phyloP scores from a whole-genome alignment of 2,888 invertebrate species.

The Pycnomerus fuliginosus region DNA sequence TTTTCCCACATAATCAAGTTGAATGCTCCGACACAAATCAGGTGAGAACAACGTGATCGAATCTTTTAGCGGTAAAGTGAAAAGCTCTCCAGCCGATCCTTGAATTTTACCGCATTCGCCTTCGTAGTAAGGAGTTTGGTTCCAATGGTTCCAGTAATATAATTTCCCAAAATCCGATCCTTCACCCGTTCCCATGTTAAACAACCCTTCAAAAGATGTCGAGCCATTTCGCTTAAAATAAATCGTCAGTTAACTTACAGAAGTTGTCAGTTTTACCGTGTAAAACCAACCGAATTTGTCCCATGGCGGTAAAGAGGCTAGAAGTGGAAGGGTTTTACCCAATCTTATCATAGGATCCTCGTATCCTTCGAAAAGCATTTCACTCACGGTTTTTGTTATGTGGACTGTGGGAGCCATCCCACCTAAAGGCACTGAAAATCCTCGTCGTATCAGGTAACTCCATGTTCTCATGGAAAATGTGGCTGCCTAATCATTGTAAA shows the following conservation, averaged over 20 bases:
- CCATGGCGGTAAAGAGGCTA: constrained; percentile 57
- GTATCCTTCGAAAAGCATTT: constrained; percentile 80
- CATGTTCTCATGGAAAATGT: constrained; percentile 4
- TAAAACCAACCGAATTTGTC: constrained; percentile 90
- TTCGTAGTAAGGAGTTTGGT: constrained; percentile 56
- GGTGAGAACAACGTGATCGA: constrained; percentile 67
- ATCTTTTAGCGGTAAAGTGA: constrained; percentile 63
- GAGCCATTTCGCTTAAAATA: constrained; percentile 71
- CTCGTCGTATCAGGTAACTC: constrained; percentile 52
- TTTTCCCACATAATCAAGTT: constrained; percentile 62
- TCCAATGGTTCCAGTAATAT: constrained; percentile 69
- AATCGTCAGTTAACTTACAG: no score
- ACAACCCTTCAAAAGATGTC: constrained; percentile 68
- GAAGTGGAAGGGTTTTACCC: constrained; percentile 61
- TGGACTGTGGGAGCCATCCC: constrained; percentile 58
- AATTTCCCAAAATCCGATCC: constrained; percentile 68
- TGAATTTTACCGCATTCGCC: constrained; percentile 62
- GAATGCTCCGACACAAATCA: constrained; percentile 72
- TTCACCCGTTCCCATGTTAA: constrained; percentile 74
- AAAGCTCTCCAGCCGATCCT: constrained; percentile 81
- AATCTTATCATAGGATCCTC: constrained; percentile 70
- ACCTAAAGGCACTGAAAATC: constrained; percentile 61
- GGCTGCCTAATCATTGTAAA: no score
- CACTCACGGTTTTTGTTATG: constrained; percentile 63
- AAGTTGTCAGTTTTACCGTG: constrained; percentile 56